Conservation (phyloP, 2,113 vertebrate genomes). For the Alouatta palliata region DNA sequence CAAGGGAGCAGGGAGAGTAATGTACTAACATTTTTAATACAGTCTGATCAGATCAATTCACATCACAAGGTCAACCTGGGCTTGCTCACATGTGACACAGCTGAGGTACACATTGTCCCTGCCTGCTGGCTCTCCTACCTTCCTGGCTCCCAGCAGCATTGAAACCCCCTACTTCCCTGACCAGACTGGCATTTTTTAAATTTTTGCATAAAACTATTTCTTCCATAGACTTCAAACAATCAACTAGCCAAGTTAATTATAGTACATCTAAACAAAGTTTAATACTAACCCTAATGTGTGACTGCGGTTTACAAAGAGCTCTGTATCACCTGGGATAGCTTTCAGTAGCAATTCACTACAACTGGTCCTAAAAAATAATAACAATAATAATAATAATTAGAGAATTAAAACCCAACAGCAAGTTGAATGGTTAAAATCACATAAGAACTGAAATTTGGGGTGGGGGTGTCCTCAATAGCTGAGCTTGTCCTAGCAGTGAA, state of each 20-base stretch:
- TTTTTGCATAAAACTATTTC: constrained; percentile 87
- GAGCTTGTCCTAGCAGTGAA: constrained; percentile 72
- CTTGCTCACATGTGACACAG: constrained; percentile 80
- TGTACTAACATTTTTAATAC: constrained; percentile 88
- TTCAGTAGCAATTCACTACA: constrained; percentile 90
- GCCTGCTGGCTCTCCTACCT: constrained; percentile 60
- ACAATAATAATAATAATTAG: constrained; percentile 84
- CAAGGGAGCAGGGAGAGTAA: constrained; percentile 81
- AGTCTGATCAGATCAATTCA: constrained; percentile 84
- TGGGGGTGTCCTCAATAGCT: constrained; percentile 75
- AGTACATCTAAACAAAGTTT: constrained; percentile 87
- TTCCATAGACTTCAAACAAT: constrained; percentile 87
- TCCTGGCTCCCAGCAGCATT: constrained; percentile 74
- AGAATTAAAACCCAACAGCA: constrained; percentile 85
- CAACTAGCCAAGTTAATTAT: constrained; percentile 88
- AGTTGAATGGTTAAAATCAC: constrained; percentile 82
- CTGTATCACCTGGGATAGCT: constrained; percentile 84
- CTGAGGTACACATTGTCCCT: constrained; percentile 74
- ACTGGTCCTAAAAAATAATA: constrained; percentile 88
- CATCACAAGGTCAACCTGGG: constrained; percentile 81
- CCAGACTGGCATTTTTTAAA: constrained; percentile 78
- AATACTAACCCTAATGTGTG: constrained; percentile 89
- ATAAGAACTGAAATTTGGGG: constrained; percentile 79
- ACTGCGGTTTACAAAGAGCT: constrained; percentile 88
- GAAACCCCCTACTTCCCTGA: constrained; percentile 79